Base-by-base conservation (phyloP, 2,888 invertebrate species). In the Hybos culiciformis region DNA sequence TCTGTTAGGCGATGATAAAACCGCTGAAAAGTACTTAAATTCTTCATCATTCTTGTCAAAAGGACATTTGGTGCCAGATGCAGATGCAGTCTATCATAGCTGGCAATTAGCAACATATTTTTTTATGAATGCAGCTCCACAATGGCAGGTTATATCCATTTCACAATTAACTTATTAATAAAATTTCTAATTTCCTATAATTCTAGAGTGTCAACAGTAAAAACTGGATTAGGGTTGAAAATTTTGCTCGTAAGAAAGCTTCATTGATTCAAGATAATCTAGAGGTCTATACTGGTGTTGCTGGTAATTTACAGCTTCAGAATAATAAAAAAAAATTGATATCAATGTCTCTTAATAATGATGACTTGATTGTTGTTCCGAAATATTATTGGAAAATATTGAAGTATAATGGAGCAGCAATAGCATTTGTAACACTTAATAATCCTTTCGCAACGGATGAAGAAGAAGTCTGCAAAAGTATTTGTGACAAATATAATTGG, bases 61-160 rank as follows among this genome's bases (percentile, higher is more conserved):
- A 26, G 70, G 70, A 3, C 72, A 72, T 51, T 53, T 71, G 42
- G 57, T 69, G 11, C 70, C 71, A 5, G 67, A 66, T 52, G 68
- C 61, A 7, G 72, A 72, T 56, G 69, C 69, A 51, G 53, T 69
- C 32, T 61, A 63, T 46, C 58, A 61, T n/a, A 57, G 65, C 38
- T 62, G 64, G 50, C 69, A 70, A 50, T 60, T 57, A 43, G 58
- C 66, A 3, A 69, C 70, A 5, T 71, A 67, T 51, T 71, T 62
- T 50, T 72, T 65, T 54, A 55, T 70, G 18, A 72, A 71, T 47
- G 60, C 58, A 1, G 62, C 61, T 15, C 71, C 71, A 0, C 70
- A 71, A 49, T 72, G 70, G 70, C 65, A 66, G 51, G 52, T 51
- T 21, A 61, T 23, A 33, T 36, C 37, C n/a, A n/a, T n/a, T n/a